Conservation (phyloP, 2,797 vertebrate genomes). For the Takifugu rubripes region DNA sequence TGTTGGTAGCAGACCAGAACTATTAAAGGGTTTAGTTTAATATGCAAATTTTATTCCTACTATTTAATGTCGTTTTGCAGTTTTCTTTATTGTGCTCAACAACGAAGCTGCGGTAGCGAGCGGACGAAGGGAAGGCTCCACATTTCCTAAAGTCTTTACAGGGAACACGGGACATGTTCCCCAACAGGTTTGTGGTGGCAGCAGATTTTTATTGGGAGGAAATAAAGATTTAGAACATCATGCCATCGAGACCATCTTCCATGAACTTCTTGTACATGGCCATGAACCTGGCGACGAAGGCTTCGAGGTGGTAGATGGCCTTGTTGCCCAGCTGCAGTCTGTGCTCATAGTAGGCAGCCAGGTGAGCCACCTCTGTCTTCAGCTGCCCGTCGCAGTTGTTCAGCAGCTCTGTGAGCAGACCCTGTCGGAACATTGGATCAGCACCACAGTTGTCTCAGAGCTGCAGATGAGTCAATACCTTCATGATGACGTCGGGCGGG, state of each 20-base stretch:
- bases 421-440: slow-evolving; percentile 62
- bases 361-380: slow-evolving; percentile 92
- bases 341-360: slow-evolving; percentile 94
- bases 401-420: slow-evolving; percentile 87
- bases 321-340: slow-evolving; percentile 93
- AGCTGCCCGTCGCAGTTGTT: slow-evolving; percentile 95
- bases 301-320: slow-evolving; percentile 96
- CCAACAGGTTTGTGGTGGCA: background rate
- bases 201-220: too few relatives aligned
- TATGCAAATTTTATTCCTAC: background rate
- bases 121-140: background rate
- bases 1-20: background rate
- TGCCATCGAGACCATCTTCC: slow-evolving; percentile 95
- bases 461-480: slow-evolving; percentile 70
- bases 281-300: slow-evolving; percentile 97
- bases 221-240: slow-evolving; percentile 83
- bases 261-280: slow-evolving; percentile 98
- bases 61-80: background rate
- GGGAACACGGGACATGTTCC: background rate
- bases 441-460: background rate
- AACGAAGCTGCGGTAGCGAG: slow-evolving; percentile 2
- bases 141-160: background rate
- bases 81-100: background rate
- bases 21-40: slow-evolving; percentile 1
- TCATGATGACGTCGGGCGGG: slow-evolving; percentile 94